phyloP scores from a whole-genome alignment of 2,888 invertebrate species.

The Rhopalosiphum nymphaeae region DNA sequence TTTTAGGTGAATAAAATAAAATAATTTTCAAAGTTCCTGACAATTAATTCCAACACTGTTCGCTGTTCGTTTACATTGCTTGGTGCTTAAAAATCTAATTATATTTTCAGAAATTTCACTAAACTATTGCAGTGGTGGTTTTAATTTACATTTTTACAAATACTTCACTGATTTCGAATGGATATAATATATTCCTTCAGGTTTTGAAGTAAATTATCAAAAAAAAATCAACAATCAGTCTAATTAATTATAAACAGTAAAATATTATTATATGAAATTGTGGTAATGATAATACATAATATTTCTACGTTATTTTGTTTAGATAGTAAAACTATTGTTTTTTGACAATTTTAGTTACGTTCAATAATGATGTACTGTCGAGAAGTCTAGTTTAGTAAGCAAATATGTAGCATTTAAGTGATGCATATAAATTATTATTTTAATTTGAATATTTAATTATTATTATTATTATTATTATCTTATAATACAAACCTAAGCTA shows the following conservation, averaged over 20 bases:
- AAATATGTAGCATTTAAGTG: background rate
- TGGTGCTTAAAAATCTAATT: background rate
- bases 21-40: background rate
- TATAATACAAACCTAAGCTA: background rate
- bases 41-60: background rate
- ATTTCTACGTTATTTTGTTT: background rate
- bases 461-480: background rate
- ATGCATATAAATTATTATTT: background rate
- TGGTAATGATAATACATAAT: background rate
- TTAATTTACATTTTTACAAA: slow-evolving; percentile 3
- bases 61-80: background rate
- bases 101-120: background rate
- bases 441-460: background rate
- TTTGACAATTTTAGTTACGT: background rate
- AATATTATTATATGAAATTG: background rate
- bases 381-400: background rate
- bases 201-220: background rate
- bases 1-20: background rate
- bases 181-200: background rate
- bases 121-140: background rate
- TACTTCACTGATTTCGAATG: background rate
- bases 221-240: background rate
- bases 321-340: too few species aligned
- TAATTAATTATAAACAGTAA: background rate
- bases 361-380: background rate